These are phyloP conservation scores for Aplodontia rufa DNA, from an alignment of 2,113 vertebrate genomes.

Conservation along the genomic window DNA sequence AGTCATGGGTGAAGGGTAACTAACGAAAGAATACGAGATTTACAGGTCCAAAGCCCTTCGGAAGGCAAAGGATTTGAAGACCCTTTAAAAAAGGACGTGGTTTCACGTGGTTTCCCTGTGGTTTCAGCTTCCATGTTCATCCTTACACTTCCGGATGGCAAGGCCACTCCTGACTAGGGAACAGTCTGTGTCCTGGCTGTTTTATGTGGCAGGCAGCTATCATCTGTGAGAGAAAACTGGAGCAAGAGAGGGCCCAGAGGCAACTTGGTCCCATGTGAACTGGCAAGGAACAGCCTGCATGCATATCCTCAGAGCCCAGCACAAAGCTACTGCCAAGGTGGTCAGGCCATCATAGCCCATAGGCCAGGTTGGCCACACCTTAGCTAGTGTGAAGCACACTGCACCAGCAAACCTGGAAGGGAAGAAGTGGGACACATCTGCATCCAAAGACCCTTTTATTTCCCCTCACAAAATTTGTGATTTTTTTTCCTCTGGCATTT, in stretches of 20 bases:
- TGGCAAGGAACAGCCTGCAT: too few species aligned
- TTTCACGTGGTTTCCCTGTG: not conserved
- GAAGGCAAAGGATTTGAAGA: not conserved
- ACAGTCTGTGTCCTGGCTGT: not conserved
- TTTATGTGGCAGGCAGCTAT: not conserved
- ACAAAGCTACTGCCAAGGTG: not conserved
- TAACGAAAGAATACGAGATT: not conserved
- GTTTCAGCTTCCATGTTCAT: not conserved
- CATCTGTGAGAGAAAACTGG: not conserved
- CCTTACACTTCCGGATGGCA: not conserved
- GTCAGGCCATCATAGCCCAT: not conserved
- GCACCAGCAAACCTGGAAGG: constrained; percentile 68
- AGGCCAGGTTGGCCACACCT: too few species aligned
- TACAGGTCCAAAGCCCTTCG: not conserved
- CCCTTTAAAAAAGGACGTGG: not conserved
- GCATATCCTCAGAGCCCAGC: not conserved
- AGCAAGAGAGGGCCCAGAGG: constrained; percentile 4
- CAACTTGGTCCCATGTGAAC: not conserved
- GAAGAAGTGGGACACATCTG: constrained; percentile 49
- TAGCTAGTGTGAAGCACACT: not conserved
- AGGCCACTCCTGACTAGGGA: not conserved
- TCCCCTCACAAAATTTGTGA: not conserved
- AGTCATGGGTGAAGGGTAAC: not conserved
- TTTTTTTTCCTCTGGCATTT: too few species aligned
- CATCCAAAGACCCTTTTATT: not conserved